A percentile compares a stretch with the other conserved stretches of the same genome.
Conservation (phyloP, 2,113 vertebrate genomes). For the Irena cyanogastra region DNA sequence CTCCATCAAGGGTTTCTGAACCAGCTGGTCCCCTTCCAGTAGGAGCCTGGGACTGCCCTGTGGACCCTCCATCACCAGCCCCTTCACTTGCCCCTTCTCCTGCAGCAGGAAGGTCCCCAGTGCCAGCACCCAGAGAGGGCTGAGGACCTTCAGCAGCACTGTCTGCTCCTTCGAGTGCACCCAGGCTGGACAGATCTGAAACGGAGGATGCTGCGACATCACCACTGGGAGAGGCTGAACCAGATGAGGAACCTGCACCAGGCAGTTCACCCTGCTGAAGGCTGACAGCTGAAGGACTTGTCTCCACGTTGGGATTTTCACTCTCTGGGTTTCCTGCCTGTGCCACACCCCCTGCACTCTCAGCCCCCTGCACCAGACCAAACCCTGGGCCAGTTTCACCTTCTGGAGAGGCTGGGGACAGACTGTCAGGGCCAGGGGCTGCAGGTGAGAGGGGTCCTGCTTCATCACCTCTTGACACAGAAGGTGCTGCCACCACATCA, state of each 20-base stretch:
- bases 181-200: neutral
- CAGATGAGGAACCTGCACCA: neutral
- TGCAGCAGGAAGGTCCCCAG: neutral
- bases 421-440: neutral
- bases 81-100: neutral
- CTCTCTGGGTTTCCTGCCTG: neutral
- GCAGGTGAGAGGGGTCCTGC: neutral
- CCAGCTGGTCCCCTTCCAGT: neutral
- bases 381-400: neutral
- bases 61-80: neutral
- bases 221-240: neutral
- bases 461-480: neutral
- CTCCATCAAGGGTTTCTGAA: neutral
- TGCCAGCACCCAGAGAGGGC: neutral
- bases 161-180: fast-evolving
- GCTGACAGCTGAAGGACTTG: neutral
- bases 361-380: neutral
- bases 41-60: neutral
- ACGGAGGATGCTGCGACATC: fast-evolving
- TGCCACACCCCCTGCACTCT: neutral
- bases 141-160: neutral
- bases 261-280: neutral
- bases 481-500: neutral
- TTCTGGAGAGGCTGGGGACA: neutral
- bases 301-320: neutral